Evolutionary conservation across 2,888 invertebrate genomes (phyloP), one percentile per base, ranked within the genome.

Genomic region (Nephrocerus scutellatus): DNA sequence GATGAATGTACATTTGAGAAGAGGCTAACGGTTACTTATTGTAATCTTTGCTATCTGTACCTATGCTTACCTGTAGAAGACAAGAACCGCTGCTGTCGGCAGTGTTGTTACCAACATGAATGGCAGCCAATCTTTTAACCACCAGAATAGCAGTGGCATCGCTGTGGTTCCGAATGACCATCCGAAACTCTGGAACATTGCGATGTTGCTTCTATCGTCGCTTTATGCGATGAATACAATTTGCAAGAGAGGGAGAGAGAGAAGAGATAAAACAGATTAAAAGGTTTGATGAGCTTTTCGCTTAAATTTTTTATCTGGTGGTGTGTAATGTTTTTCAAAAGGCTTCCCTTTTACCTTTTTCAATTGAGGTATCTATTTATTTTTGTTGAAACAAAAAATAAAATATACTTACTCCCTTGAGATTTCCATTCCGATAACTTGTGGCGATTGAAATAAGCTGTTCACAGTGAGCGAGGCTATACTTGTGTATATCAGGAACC

Each of bases 381-480:
- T n/a, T n/a, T n/a, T n/a, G n/a, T n/a, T n/a, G n/a, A n/a, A n/a
- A n/a, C n/a, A n/a, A n/a, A 14, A 36, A 29, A 15, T 12, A 26
- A 7, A 10, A 22, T 15, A 40, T 44, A 60, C 66, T 66, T 61
- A 68, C 68, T 67, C 66, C 50, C 68, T 63, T 4, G 72, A 72
- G 51, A 73, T 72, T 62, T 75, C 75, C 70, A 74, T 73, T 41
- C 71, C 69, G 43, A 73, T 67, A 43, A 74, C 68, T 43, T 73
- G 58, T 9, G 73, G 70, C 35, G 72, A 62, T 54, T 71, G 70
- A 48, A 71, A 72, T 12, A 72, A 60, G 31, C 71, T 63, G 42
- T 70, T 69, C 7, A 69, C 63, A 22, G 72, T 61, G 19, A 73
- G 50, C 39, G 67, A 67, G n/a, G 71, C 70, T 14, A 74, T 45